phyloP scores from a whole-genome alignment of 1,140 invertebrate genomes.

The Tetramorium parvispinum region DNA sequence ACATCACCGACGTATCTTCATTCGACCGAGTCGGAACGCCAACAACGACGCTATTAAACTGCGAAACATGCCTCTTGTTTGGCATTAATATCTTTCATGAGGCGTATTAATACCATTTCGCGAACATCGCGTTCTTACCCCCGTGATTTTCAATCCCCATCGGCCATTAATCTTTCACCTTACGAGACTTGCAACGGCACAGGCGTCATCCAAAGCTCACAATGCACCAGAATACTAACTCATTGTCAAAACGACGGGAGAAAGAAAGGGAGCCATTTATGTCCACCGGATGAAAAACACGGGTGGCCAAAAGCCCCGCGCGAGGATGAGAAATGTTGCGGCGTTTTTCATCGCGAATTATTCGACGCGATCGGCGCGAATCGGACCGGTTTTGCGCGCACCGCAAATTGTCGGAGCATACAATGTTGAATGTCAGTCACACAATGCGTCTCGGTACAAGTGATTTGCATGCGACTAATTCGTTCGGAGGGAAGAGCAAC shows the following conservation, averaged over 20 bases:
- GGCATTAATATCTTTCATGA: constrained; percentile 28
- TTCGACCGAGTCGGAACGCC: constrained; percentile 6
- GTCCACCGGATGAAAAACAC: constrained; percentile 37
- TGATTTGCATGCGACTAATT: constrained; percentile 14
- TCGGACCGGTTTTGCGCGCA: background rate
- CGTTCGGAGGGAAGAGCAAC: background rate
- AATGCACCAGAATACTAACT: constrained; percentile 38
- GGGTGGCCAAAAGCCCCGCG: background rate
- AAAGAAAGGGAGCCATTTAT: constrained; percentile 31
- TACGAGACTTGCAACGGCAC: background rate
- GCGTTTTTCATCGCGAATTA: constrained; percentile 36
- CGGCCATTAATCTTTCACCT: constrained; percentile 38
- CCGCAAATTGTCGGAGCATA: background rate
- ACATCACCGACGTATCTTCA: background rate
- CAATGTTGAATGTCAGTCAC: background rate
- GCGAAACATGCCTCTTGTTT: background rate
- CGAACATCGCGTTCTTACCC: constrained; percentile 16
- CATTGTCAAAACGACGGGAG: constrained; percentile 15
- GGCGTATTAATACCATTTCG: constrained; percentile 32
- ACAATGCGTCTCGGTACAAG: background rate
- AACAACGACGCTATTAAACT: constrained; percentile 7
- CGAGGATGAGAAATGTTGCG: constrained; percentile 18
- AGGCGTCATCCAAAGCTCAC: constrained; percentile 19
- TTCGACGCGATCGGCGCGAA: constrained; percentile 12
- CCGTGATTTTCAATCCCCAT: constrained; percentile 13